Evolutionary conservation across 2,888 invertebrate species (phyloP).

Genomic region (Cerastoderma edule): DNA sequence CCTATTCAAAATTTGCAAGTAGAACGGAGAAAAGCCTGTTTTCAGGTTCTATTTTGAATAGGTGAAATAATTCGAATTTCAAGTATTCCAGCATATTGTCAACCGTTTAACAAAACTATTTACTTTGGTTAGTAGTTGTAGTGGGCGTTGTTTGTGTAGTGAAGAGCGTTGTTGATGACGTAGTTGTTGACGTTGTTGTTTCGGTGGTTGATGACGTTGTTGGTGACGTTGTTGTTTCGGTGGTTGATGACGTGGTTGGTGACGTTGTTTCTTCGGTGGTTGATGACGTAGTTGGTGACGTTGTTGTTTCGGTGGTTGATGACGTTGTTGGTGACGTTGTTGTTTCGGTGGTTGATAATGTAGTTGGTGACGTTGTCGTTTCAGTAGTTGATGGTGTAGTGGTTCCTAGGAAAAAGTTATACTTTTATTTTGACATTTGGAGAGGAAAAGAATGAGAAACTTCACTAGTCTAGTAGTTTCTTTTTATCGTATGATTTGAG

Average conservation of each 20-base stretch:
- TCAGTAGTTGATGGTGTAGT: neutral
- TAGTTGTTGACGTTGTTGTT: slow-evolving; percentile 1
- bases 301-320: slow-evolving; percentile 3
- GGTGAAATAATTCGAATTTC: too few species aligned
- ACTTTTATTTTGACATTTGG: too few species aligned
- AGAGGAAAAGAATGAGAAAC: too few species aligned
- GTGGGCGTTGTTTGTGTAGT: neutral
- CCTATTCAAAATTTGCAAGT: too few species aligned
- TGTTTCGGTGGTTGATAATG: neutral
- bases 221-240: neutral
- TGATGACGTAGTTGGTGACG: neutral
- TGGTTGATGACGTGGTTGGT: slow-evolving; percentile 5
- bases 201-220: slow-evolving; percentile 5
- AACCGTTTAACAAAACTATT: too few species aligned
- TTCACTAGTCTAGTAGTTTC: too few species aligned
- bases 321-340: neutral
- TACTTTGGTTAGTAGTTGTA: too few species aligned
- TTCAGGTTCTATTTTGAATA: too few species aligned
- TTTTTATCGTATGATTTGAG: too few species aligned
- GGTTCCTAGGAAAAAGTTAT: too few species aligned
- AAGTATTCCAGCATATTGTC: too few species aligned
- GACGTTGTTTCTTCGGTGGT: neutral
- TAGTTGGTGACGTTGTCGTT: neutral
- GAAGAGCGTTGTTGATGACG: neutral
- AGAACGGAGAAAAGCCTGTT: too few species aligned